phyloP scores from a whole-genome alignment of 2,113 vertebrate species.

The Erythrocercus mccallii region DNA sequence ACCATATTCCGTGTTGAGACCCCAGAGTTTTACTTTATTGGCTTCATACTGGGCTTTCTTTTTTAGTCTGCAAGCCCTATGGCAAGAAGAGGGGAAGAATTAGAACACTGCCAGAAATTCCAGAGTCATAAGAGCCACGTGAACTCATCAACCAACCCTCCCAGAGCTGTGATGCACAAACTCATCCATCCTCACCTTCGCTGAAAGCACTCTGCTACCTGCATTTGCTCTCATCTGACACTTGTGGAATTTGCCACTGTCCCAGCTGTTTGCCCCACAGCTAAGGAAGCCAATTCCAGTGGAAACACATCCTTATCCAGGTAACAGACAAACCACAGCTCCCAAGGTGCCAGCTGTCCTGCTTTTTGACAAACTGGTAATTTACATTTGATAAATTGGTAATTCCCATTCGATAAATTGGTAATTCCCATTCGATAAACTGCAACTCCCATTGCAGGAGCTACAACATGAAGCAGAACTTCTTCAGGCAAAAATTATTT shows the following conservation, averaged over 20 bases:
- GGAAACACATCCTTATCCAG: neutral
- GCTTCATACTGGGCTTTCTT: conserved; percentile 99
- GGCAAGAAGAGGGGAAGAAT: conserved; percentile 47
- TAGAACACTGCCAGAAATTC: conserved; percentile 29
- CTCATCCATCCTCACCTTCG: neutral
- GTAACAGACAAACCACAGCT: neutral
- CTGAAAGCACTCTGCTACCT: neutral
- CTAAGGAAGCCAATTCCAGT: neutral
- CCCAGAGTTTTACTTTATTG: conserved; percentile 99
- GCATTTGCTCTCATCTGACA: neutral
- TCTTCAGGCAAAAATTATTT: neutral
- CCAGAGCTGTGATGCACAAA: neutral
- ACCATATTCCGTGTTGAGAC: conserved; percentile 98
- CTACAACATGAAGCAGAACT: neutral
- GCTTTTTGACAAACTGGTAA: neutral
- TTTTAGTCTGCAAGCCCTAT: conserved; percentile 96
- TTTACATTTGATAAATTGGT: neutral
- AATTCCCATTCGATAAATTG: neutral
- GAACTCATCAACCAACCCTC: neutral
- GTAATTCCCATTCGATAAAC: neutral
- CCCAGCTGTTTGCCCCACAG: neutral
- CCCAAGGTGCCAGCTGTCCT: neutral
- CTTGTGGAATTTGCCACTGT: neutral
- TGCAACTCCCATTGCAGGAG: neutral
- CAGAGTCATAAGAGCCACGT: neutral